Evolutionary conservation across 2,888 invertebrate species (phyloP).

Genomic region (Aelia acuminata): DNA sequence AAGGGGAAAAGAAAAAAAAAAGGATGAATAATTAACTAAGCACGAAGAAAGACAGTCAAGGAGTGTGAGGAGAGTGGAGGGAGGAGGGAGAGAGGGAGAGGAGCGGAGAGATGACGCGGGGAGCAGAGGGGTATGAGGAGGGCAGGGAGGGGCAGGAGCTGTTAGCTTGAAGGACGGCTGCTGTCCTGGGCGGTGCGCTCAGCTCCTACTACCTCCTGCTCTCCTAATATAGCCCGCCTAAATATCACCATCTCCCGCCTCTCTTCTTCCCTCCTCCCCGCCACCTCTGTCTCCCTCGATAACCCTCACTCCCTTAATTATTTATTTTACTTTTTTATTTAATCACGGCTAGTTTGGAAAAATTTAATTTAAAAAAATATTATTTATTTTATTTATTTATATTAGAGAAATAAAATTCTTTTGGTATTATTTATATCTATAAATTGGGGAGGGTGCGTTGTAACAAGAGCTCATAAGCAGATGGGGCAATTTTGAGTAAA

Average conservation of each 20-base stretch:
- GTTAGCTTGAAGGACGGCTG: not conserved
- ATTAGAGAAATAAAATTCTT: too few species aligned
- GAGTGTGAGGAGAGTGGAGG: too few species aligned
- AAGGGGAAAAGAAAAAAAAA: not conserved
- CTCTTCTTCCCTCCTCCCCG: not conserved
- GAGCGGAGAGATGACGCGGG: conserved; percentile 13
- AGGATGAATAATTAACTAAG: conserved; percentile 41
- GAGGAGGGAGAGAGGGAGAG: not conserved
- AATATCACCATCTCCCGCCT: conserved; percentile 2
- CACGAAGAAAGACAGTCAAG: not conserved
- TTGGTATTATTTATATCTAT: too few species aligned
- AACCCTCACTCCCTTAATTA: too few species aligned
- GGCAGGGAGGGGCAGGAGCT: not conserved
- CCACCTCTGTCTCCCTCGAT: too few species aligned
- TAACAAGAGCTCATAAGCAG: too few species aligned
- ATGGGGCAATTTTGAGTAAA: too few species aligned
- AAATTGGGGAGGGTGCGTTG: too few species aligned
- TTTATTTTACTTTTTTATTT: too few species aligned
- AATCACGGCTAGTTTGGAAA: too few species aligned
- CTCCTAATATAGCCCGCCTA: conserved; percentile 29
- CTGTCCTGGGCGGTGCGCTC: not conserved
- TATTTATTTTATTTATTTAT: too few species aligned
- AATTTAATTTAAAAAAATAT: too few species aligned
- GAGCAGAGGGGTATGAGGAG: not conserved
- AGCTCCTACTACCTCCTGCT: not conserved